Conservation (phyloP, 2,797 vertebrate species). For the Cheirogaleus major region DNA sequence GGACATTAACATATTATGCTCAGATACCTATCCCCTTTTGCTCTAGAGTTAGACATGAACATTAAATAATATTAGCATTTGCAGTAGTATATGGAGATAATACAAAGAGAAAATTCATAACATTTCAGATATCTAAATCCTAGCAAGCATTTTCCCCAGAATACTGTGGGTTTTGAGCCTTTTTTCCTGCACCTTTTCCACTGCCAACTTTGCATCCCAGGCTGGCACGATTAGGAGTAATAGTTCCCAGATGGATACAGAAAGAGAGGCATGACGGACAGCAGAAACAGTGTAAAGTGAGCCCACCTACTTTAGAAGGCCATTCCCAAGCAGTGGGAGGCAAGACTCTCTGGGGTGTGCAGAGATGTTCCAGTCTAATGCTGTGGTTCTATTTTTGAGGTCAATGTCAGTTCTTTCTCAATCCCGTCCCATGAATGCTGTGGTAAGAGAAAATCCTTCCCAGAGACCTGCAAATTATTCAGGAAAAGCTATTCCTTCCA, state of each 20-base stretch:
- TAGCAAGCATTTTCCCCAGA: neutral
- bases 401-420: slow-evolving; percentile 42
- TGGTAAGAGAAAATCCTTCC: slow-evolving; percentile 31
- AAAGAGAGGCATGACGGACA: neutral
- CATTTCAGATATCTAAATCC: neutral
- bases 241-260: neutral
- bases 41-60: neutral
- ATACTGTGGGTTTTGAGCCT: neutral
- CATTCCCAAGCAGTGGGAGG: neutral
- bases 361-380: neutral
- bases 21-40: neutral
- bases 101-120: neutral
- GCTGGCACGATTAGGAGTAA: neutral
- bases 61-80: neutral
- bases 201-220: neutral
- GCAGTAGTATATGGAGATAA: neutral
- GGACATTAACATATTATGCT: neutral
- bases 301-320: neutral
- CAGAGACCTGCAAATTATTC: neutral
- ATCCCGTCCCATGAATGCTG: neutral
- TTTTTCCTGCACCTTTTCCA: neutral
- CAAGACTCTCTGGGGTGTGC: neutral
- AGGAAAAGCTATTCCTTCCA: neutral
- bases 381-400: neutral
- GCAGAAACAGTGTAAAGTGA: neutral